Conservation (phyloP, 1,140 invertebrate species). For the Archegozetes longisetosus region DNA sequence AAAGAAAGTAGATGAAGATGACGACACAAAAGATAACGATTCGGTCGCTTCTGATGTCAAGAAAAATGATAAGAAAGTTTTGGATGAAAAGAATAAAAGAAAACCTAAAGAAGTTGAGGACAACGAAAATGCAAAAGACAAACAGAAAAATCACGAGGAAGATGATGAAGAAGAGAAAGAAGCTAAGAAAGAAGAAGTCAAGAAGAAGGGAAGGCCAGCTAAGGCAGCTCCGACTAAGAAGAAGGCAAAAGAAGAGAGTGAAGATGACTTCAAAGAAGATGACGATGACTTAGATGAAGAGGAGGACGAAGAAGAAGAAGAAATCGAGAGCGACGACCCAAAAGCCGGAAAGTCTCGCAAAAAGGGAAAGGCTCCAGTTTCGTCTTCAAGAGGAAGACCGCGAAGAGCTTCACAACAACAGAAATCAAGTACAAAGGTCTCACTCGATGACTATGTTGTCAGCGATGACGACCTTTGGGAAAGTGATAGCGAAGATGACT, state of each 20-base stretch:
- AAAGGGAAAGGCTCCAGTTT: background rate
- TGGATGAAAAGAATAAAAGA: background rate
- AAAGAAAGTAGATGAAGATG: conserved; percentile 7
- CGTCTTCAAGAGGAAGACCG: conserved; percentile 5
- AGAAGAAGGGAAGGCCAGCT: conserved; percentile 15
- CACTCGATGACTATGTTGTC: conserved; percentile 13
- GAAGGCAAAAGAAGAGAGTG: conserved; percentile 7
- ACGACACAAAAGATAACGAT: conserved; percentile 13
- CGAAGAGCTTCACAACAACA: background rate
- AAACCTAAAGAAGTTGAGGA: conserved; percentile 5
- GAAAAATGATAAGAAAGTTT: background rate
- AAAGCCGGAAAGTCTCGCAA: conserved; percentile 15
- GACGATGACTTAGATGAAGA: conserved; percentile 16
- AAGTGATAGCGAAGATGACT: conserved; percentile 15
- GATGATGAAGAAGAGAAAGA: conserved; percentile 12
- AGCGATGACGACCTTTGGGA: conserved; percentile 14
- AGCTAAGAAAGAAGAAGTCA: background rate
- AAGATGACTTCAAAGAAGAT: conserved; percentile 5
- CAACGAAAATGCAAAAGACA: background rate
- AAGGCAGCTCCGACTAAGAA: background rate
- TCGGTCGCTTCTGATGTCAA: background rate
- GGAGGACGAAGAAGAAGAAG: conserved; percentile 15
- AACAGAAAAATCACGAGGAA: conserved; percentile 10
- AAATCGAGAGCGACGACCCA: conserved; percentile 18
- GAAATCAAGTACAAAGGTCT: background rate